Evolutionary conservation across 2,888 invertebrate genomes (phyloP), one percentile per base, ranked within the genome.

Genomic region (Brassicogethes aeneus): DNA sequence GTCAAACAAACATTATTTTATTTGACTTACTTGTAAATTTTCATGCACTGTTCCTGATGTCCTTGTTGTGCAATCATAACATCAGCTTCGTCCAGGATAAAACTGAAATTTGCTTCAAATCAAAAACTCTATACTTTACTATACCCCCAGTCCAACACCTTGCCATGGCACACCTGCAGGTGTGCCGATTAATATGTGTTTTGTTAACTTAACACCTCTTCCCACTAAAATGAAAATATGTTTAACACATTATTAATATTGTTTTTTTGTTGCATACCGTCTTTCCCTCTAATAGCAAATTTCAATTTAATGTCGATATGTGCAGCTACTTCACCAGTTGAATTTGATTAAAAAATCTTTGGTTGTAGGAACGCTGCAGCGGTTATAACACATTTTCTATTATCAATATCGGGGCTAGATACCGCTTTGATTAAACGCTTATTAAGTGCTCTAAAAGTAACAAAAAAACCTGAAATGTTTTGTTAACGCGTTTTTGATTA

Each of bases 31-130:
- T 91, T 93, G 65, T 96, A 93, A 57, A 99, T 92, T 41, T 91
- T 78, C 52, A 95, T 88, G 55, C 94, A 94, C 61, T 94, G 93
- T 66, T 97, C 96, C 64, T 93, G 92, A 70, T 97, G 96, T 1
- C 97, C 97, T 70, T 97, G 96, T 14, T 92, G 87, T 13, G 90
- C 91, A 56, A 99, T 97, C 97, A 99, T 99, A 1, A 99, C 93
- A 73, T 99, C 99, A 3, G 99, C 99, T 71, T 99, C 99, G 67
- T 99, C 99, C 52, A 99, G 70, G 8, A 97, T 96, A 99, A 96
- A n/a, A 94, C 95, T 39, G 73, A 45, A 39, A 99, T 84, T 69
- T 90, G 86, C 47, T 74, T 79, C 47, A 93, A 72, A 67, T 94
- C 92, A 65, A 97, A 88, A 62, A 85, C 82, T 50, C 75, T 77